Percentiles rank a stretch among this genome's conserved stretches.
phyloP scores from a whole-genome alignment of 2,113 vertebrate species.

The Oryzias javanicus region DNA sequence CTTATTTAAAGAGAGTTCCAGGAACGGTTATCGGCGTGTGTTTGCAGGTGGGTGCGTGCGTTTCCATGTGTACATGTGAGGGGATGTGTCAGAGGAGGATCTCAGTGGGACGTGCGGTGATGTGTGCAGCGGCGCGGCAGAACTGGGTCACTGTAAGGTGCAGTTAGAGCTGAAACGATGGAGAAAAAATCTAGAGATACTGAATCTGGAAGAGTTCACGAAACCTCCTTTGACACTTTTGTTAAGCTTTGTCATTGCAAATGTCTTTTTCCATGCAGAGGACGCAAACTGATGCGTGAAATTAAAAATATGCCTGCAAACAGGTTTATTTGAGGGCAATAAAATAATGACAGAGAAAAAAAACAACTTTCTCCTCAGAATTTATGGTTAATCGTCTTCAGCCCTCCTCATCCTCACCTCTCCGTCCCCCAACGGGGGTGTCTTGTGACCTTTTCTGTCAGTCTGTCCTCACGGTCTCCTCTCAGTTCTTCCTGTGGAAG shows the following conservation, averaged over 20 bases:
- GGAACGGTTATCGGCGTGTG: constrained; percentile 39
- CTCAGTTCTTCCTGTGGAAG: constrained; percentile 19
- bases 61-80: constrained; percentile 25
- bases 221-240: neutral
- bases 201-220: constrained; percentile 18
- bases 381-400: neutral
- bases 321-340: neutral
- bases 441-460: constrained; percentile 28
- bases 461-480: constrained; percentile 2
- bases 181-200: constrained; percentile 23
- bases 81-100: constrained; percentile 51
- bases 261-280: neutral
- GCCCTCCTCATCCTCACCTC: constrained; percentile 15
- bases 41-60: constrained; percentile 15
- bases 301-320: neutral
- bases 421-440: constrained; percentile 6
- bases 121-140: constrained; percentile 61
- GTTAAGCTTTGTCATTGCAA: neutral
- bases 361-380: neutral
- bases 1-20: constrained; percentile 47
- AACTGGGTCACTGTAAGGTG: constrained; percentile 67
- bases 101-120: constrained; percentile 61
- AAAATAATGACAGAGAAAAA: neutral
- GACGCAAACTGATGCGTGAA: neutral
- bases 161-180: constrained; percentile 16